Percentiles rank a stretch among this genome's conserved stretches.
Conservation (phyloP, 2,113 vertebrate genomes). For the Hippocampus barbouri region DNA sequence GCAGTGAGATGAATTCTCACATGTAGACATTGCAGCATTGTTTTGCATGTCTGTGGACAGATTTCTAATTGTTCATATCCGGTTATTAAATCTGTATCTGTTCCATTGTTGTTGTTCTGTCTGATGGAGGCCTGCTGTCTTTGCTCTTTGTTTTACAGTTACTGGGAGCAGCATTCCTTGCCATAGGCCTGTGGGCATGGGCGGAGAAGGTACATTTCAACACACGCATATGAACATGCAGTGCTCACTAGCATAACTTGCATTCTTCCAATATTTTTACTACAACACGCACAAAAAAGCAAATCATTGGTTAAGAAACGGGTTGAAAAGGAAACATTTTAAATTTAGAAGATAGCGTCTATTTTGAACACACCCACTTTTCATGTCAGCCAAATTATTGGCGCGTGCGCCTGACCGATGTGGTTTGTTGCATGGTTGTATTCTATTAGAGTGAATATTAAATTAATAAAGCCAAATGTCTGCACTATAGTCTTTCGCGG, state of each 20-base stretch:
- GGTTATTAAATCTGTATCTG: background rate
- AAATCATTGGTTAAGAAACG: too few relatives aligned
- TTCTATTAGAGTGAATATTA: too few relatives aligned
- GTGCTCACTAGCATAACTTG: conserved; percentile 41
- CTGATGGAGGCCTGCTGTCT: conserved; percentile 23
- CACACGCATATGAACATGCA: conserved; percentile 28
- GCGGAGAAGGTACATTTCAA: conserved; percentile 83
- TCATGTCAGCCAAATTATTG: too few relatives aligned
- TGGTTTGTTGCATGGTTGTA: too few relatives aligned
- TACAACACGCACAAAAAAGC: background rate
- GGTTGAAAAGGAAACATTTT: too few relatives aligned
- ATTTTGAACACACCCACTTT: too few relatives aligned
- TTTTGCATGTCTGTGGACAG: background rate
- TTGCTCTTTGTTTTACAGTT: conserved; percentile 76
- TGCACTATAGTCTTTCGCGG: too few relatives aligned
- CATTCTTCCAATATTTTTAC: conserved; percentile 38
- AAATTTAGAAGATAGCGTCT: too few relatives aligned
- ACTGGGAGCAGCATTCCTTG: conserved; percentile 85
- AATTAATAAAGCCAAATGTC: too few relatives aligned
- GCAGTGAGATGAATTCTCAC: background rate
- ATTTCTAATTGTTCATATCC: background rate
- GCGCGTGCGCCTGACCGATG: too few relatives aligned
- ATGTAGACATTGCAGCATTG: background rate
- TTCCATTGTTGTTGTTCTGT: background rate
- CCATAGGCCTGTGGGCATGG: conserved; percentile 90